Evolutionary conservation across 1,140 invertebrate species (phyloP), one percentile per base, ranked within the genome.

Genomic region (Carposina sasakii): DNA sequence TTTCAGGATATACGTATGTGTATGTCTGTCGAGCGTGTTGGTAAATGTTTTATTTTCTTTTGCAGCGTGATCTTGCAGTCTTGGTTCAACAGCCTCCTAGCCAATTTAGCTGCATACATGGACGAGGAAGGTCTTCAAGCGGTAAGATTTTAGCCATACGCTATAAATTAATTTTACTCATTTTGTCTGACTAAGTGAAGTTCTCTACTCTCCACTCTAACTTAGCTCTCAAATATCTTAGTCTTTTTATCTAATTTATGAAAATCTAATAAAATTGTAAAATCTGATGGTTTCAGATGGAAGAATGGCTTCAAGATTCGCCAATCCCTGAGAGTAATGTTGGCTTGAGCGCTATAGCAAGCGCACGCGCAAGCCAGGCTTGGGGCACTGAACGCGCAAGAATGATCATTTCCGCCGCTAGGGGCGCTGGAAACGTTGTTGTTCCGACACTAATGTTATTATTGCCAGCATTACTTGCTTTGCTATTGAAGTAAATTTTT

Each of bases 281-380:
- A n/a, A n/a, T n/a, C n/a, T n/a, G n/a, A n/a, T n/a, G n/a, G 31
- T 65, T 65, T 20, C 50, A 83, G 79, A 78, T 83, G 76, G 71
- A 79, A 34, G 16, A 58, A 42, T 83, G 76, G 76, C 57, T 83
- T 0, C 33, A 22, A 12, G 48, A 68, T 40, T 50, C 46, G 0
- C 34, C 28, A 1, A 47, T 79, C 23, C 66, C 74, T 1, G 64
- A 71, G 26, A 62, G 52, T 40, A 48, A 53, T n/a, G 54, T 60
- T 2, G 79, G 76, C 6, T 39, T 76, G 2, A 71, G 41, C 20
- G 62, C 69, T 4, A 71, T 83, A 34, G 13, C 20, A 0, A 71
- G 67, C n/a, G 57, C 71, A 1, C 62, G 74, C 21, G 21, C 47
- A 5, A 77, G 52, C 40, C 76, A 75, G 60, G 24, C 65, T 9